These are phyloP conservation scores for Hapalemur alaotrensis DNA, from an alignment of 2,797 vertebrate genomes.

Conservation along the genomic window DNA sequence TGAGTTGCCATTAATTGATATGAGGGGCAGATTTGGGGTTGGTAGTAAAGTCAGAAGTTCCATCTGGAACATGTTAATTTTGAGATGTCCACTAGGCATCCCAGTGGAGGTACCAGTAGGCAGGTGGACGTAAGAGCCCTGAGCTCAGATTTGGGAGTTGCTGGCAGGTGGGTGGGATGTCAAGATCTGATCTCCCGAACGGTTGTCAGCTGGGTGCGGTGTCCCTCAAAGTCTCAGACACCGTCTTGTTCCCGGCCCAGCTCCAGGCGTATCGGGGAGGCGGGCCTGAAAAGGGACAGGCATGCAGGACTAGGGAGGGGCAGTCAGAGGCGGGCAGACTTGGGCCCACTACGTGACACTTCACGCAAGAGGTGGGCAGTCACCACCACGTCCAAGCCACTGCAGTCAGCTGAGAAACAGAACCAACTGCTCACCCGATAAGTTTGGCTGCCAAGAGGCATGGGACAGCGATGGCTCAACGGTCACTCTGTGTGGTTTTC, in stretches of 20 bases:
- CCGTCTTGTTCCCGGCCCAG: neutral
- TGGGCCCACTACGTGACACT: rapidly evolving
- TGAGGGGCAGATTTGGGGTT: neutral
- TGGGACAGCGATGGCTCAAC: rapidly evolving
- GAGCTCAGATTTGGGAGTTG: neutral
- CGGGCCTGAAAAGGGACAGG: neutral
- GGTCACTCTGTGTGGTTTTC: rapidly evolving
- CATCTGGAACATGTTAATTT: neutral
- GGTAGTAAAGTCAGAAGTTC: neutral
- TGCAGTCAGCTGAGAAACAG: rapidly evolving
- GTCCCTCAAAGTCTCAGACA: neutral
- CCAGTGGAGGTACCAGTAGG: neutral
- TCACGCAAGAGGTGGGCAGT: no score
- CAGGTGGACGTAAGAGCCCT: neutral
- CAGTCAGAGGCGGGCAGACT: neutral
- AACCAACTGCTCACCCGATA: slow-evolving; percentile 8
- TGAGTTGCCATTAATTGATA: neutral
- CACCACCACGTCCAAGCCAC: rapidly evolving
- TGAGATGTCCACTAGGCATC: neutral
- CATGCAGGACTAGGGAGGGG: neutral
- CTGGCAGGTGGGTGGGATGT: neutral
- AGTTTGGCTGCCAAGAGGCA: neutral
- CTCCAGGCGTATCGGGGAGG: neutral
- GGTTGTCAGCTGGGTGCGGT: neutral
- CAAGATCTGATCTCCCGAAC: neutral